Percentiles rank a stretch among this genome's conserved stretches.
These are phyloP conservation scores for Brachirus orientalis DNA, from an alignment of 2,113 vertebrate genomes.

Conservation along the genomic window DNA sequence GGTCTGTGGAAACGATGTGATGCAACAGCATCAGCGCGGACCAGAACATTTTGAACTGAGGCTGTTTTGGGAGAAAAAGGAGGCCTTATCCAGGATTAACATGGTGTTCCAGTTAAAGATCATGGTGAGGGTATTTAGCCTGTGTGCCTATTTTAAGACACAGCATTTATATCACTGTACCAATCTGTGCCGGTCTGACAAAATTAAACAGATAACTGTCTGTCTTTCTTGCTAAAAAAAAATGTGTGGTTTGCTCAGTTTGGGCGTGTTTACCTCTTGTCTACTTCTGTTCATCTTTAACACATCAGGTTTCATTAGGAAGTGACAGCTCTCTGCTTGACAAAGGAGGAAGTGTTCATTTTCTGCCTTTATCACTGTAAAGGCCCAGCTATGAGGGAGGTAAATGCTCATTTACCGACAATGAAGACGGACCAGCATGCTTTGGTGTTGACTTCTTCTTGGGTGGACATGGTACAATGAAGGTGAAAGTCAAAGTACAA, in stretches of 20 bases:
- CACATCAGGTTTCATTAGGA: not conserved
- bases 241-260: conserved; percentile 1
- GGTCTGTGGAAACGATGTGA: too few species aligned
- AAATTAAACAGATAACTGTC: not conserved
- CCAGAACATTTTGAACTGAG: too few species aligned
- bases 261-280: not conserved
- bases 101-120: not conserved
- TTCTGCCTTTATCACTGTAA: conserved; percentile 24
- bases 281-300: not conserved
- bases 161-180: not conserved
- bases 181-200: not conserved
- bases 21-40: too few species aligned
- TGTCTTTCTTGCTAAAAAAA: not conserved
- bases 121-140: not conserved
- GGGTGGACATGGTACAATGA: not conserved
- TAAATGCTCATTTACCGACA: conserved; percentile 14
- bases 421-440: not conserved
- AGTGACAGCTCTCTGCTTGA: conserved; percentile 10
- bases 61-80: not conserved
- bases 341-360: conserved; percentile 8
- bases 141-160: not conserved
- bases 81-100: not conserved
- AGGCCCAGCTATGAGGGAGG: conserved; percentile 3
- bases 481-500: too few species aligned
- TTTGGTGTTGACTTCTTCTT: conserved; percentile 18